Evolutionary conservation across 2,113 vertebrate species (phyloP).

Genomic region (Falco punctatus): DNA sequence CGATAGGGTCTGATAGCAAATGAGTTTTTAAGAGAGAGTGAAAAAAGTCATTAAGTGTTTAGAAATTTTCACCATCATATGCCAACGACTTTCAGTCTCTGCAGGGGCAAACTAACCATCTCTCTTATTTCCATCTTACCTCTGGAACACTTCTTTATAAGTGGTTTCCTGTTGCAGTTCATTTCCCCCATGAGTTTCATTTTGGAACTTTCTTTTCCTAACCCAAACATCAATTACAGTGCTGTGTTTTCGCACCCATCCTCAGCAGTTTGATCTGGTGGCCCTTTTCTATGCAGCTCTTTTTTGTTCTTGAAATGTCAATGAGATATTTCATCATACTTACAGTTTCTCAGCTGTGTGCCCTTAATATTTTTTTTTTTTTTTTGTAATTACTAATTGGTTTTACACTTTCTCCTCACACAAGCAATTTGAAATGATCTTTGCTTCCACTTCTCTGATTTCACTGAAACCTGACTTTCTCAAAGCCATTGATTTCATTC

Average conservation of each 20-base stretch:
- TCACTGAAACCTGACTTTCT: neutral
- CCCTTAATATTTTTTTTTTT: neutral
- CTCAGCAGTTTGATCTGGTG: neutral
- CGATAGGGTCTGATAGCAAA: neutral
- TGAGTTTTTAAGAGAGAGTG: neutral
- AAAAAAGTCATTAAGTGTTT: slow-evolving; percentile 14
- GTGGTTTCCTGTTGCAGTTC: neutral
- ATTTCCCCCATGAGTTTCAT: neutral
- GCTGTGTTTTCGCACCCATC: neutral
- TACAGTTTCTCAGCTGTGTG: neutral
- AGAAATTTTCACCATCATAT: neutral
- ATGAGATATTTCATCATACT: neutral
- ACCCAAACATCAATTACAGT: neutral
- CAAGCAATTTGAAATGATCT: neutral
- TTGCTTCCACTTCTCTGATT: neutral
- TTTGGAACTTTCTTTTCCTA: neutral
- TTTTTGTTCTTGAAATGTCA: neutral
- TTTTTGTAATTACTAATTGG: neutral
- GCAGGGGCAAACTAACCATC: neutral
- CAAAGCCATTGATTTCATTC: neutral
- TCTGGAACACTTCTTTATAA: neutral
- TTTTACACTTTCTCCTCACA: neutral
- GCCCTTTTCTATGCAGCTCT: neutral
- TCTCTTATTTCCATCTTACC: neutral
- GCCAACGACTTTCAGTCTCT: neutral